Evolutionary conservation across 2,113 vertebrate genomes (phyloP).

Genomic region (Oryzias curvinotus): DNA sequence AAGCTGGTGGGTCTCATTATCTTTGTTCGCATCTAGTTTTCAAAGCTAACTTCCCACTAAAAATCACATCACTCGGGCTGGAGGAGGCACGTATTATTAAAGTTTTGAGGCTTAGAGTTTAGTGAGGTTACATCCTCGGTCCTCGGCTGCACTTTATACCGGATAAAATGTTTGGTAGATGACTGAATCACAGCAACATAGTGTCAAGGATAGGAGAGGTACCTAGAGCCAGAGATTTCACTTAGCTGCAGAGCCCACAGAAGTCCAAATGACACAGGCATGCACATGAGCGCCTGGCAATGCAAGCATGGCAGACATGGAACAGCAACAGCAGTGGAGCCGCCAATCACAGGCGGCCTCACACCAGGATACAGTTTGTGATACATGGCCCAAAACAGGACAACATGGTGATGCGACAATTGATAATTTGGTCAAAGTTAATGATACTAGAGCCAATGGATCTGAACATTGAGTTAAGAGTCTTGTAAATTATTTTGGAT

Average conservation of each 20-base stretch:
- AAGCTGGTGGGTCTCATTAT: too few relatives aligned
- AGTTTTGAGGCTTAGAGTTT: not conserved
- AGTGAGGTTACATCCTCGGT: constrained; percentile 6
- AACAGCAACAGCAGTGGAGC: constrained; percentile 25
- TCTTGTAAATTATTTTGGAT: too few relatives aligned
- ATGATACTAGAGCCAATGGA: too few relatives aligned
- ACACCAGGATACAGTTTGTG: too few relatives aligned
- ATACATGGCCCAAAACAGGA: too few relatives aligned
- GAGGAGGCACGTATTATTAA: not conserved
- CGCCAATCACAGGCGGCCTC: too few relatives aligned
- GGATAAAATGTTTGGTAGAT: constrained; percentile 9
- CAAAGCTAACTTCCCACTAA: too few relatives aligned
- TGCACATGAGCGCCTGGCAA: constrained; percentile 64
- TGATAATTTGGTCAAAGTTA: too few relatives aligned
- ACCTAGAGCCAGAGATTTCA: constrained; percentile 7
- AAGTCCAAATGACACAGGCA: constrained; percentile 50
- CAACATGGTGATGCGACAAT: too few relatives aligned
- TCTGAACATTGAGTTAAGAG: too few relatives aligned
- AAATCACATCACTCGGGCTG: constrained; percentile 10
- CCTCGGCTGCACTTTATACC: not conserved
- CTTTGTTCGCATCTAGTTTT: too few relatives aligned
- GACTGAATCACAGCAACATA: constrained; percentile 4
- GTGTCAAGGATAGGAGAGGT: constrained; percentile 11
- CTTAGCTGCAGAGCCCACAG: constrained; percentile 12
- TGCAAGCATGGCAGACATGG: constrained; percentile 62